Conservation (phyloP, 2,888 invertebrate species). For the Pecten maximus region DNA sequence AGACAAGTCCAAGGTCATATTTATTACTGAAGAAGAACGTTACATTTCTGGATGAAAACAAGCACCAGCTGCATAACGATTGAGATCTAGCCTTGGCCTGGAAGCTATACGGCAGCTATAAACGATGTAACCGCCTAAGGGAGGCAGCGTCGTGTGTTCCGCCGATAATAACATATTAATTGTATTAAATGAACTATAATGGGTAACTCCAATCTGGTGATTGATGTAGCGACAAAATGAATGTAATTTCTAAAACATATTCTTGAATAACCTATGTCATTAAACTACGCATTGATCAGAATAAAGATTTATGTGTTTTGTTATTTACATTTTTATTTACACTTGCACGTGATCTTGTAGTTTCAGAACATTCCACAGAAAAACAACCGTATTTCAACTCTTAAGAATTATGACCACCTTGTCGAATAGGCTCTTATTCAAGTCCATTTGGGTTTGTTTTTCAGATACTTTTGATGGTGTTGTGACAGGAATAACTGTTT, state of each 20-base stretch:
- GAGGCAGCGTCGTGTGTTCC: background rate
- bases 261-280: background rate
- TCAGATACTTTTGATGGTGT: too few species aligned
- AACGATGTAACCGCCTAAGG: background rate
- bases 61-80: background rate
- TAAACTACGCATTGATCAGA: background rate
- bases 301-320: background rate
- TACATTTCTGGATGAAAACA: background rate
- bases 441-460: too few species aligned
- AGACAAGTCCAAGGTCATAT: slow-evolving; percentile 1
- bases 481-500: too few species aligned
- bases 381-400: too few species aligned
- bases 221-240: background rate
- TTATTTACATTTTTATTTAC: too few species aligned
- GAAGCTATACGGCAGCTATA: background rate
- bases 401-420: too few species aligned
- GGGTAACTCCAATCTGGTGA: background rate
- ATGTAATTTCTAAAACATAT: background rate
- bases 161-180: background rate
- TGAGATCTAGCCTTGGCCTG: slow-evolving; percentile 3
- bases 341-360: too few species aligned
- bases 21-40: background rate
- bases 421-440: too few species aligned
- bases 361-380: too few species aligned
- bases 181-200: background rate